phyloP scores from a whole-genome alignment of 1,140 invertebrate species.

The Pantala flavescens region DNA sequence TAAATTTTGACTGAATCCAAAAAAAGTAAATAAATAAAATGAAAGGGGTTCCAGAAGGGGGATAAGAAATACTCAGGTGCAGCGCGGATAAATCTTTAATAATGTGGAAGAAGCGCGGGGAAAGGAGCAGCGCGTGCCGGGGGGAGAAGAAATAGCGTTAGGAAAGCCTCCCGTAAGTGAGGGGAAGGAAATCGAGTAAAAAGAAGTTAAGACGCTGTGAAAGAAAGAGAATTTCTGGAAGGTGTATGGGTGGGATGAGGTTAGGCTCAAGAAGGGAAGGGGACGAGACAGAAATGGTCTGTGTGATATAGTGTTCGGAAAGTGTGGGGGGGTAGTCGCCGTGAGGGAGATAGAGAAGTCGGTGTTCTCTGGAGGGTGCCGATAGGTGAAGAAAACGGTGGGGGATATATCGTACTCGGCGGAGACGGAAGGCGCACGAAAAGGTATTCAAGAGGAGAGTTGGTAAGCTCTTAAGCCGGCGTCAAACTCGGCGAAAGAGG shows the following conservation, averaged over 20 bases:
- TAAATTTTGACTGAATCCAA: neutral
- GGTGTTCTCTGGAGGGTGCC: neutral
- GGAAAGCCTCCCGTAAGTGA: neutral
- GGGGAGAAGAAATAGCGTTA: neutral
- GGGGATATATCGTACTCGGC: neutral
- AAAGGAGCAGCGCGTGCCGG: no score
- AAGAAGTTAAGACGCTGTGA: constrained; percentile 1
- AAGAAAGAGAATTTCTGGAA: constrained; percentile 3
- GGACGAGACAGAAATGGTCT: neutral
- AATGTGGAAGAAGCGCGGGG: neutral
- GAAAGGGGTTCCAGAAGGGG: neutral
- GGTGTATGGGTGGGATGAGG: neutral
- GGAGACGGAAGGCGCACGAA: neutral
- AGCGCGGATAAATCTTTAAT: neutral
- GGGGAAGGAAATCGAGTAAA: constrained; percentile 8
- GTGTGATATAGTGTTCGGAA: neutral
- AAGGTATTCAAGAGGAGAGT: neutral
- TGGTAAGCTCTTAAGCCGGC: constrained; percentile 3
- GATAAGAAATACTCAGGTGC: constrained; percentile 9
- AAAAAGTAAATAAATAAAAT: neutral
- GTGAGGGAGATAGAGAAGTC: neutral
- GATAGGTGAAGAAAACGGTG: neutral
- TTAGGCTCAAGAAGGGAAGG: neutral
- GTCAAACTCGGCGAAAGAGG: neutral
- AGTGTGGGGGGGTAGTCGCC: neutral